Evolutionary conservation across 2,113 vertebrate genomes (phyloP), one percentile per base, ranked within the genome.

Genomic region (Nannobrachium achirus): DNA sequence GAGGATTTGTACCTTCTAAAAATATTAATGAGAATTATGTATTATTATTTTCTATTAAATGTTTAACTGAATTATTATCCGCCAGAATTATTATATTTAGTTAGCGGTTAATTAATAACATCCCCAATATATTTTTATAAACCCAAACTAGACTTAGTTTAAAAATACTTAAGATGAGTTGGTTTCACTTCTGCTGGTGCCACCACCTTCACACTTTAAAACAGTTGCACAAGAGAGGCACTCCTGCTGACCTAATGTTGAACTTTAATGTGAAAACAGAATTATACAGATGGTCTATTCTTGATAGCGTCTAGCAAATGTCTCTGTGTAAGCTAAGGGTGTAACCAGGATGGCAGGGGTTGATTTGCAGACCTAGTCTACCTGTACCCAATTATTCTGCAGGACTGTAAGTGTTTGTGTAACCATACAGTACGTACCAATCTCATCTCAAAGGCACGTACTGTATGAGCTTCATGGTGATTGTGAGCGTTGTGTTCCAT

Each of bases 361-460:
- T 14, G 33, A 62, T 40, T 60, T 39, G 25, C 52, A 53, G 62
- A 45, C 76, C 18, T 68, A 62, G 78, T 75, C 59, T 25, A 25
- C 4, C 1, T 1, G 20, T 25, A 25, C 4, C 1, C 20, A 25
- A 25, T 25, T 25, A 25, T 25, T 25, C 20, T 25, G 20, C 20
- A 25, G 4, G n/a, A n/a, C n/a, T n/a, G n/a, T n/a, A n/a, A n/a
- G n/a, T n/a, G n/a, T n/a, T n/a, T n/a, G n/a, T n/a, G n/a, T n/a
- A n/a, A n/a, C n/a, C n/a, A n/a, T 25, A 59, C 45, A 50, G 38
- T 16, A 19, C 45, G 33, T 44, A 46, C 42, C 15, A 74, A 72
- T 74, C 61, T 56, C 40, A 3, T 25, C 20, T n/a, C 2, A 7
- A 11, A 65, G 9, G 16, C 2, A 16, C 8, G 16, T 9, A 16